A percentile compares a stretch with the other conserved stretches of the same genome.
Evolutionary conservation across 2,888 invertebrate genomes (phyloP).

Genomic region (Pteria penguin): DNA sequence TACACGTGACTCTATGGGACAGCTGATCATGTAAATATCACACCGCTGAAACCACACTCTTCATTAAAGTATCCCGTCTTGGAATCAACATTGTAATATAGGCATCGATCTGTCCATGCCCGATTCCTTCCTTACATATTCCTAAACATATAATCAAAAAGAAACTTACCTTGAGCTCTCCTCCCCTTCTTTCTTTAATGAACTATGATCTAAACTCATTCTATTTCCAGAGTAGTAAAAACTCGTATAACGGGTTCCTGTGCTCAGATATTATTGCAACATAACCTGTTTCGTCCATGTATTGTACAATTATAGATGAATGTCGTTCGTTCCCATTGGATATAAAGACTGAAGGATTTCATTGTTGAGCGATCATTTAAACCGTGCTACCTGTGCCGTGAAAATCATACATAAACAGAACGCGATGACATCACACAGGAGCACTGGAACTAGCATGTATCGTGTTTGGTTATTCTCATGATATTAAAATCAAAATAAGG

Average conservation of each 20-base stretch:
- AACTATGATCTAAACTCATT: slow-evolving; percentile 48
- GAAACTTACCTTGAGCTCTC: slow-evolving; percentile 16
- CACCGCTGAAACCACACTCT: too few species aligned
- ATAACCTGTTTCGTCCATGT: slow-evolving; percentile 31
- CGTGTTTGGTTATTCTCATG: neutral
- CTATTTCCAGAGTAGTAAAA: slow-evolving; percentile 54
- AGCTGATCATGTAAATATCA: too few species aligned
- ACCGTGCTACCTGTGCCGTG: neutral
- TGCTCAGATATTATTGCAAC: slow-evolving; percentile 12
- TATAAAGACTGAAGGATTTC: neutral
- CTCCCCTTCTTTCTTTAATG: slow-evolving; percentile 14
- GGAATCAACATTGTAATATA: too few species aligned
- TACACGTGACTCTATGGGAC: neutral
- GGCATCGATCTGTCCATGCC: too few species aligned
- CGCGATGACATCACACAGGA: neutral
- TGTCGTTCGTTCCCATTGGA: neutral
- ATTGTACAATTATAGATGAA: slow-evolving; percentile 20
- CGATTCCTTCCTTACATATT: too few species aligned
- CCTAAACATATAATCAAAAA: too few species aligned
- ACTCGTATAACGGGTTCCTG: slow-evolving; percentile 54
- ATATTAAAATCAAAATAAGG: too few species aligned
- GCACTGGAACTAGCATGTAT: neutral
- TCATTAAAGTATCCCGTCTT: too few species aligned
- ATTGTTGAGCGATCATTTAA: neutral
- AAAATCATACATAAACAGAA: neutral